Base-by-base conservation (phyloP, 2,113 vertebrate genomes). In the Marmota monax region DNA sequence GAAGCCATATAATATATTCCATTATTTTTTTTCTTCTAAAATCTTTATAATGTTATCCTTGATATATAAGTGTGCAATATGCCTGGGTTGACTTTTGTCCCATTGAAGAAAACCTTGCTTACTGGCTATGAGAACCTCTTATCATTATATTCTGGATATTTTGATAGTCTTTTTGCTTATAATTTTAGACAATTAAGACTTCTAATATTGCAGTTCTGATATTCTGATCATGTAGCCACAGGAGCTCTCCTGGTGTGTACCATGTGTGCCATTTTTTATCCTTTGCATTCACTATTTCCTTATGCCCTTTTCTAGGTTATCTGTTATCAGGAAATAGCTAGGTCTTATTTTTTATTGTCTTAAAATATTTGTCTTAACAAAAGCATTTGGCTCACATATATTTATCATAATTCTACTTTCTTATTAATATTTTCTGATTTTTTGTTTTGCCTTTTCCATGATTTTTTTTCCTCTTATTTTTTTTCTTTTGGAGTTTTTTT, bases 111-210 rank as follows among this genome's bases (percentile, higher is more conserved):
- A 69, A n/a, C 63, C 56, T 2, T 23, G 53, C 34, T 37, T 73
- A 29, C 51, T 53, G 9, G 4, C 39, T 16, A 25, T 39, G 11
- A 12, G 34, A n/a, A 42, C 29, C n/a, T 90, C 61, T 17, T 39
- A 5, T 65, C n/a, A 4, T 14, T 89, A 39, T 39, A 27, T 90
- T 86, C 74, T 84, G 63, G 42, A 25, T 84, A 34, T 92, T 92
- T 88, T 20, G 32, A 2, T 37, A 72, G 13, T 56, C 25, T 10
- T 86, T 78, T 39, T 65, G 27, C 45, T 94, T 83, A 69, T 56
- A 48, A 34, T 63, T 74, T 92, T 92, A 51, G 34, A 56, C 95
- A 53, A 69, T 56, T 61, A 85, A 70, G 32, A 91, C 72, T 78
- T 92, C 32, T 76, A 42, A 65, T 92, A 51, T 70, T 72, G 53